phyloP scores from a whole-genome alignment of 2,113 vertebrate genomes.

The Pungitius pungitius region DNA sequence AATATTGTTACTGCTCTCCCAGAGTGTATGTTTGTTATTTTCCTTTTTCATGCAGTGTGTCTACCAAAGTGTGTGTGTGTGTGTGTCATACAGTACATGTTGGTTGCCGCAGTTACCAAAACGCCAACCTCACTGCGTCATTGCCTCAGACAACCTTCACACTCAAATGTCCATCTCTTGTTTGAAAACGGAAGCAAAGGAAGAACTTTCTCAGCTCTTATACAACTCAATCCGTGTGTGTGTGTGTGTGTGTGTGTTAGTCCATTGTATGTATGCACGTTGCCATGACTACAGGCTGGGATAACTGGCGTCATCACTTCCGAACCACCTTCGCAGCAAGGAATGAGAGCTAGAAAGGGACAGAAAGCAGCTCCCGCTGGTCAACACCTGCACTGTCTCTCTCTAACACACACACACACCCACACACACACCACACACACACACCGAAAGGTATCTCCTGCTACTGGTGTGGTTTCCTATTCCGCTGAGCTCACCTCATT shows the following conservation, averaged over 20 bases:
- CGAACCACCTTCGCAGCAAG: conserved; percentile 75
- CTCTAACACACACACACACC: conserved; percentile 16
- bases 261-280: conserved; percentile 65
- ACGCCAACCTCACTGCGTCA: conserved; percentile 77
- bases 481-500: conserved; percentile 62
- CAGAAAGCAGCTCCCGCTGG: conserved; percentile 53
- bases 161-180: conserved; percentile 38
- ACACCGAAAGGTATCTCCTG: conserved; percentile 27
- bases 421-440: conserved; percentile 42
- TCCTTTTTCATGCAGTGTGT: conserved; percentile 35
- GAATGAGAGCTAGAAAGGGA: conserved; percentile 58
- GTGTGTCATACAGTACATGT: conserved; percentile 47
- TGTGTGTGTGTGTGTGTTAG: conserved; percentile 25
- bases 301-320: conserved; percentile 73
- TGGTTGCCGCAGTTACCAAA: conserved; percentile 77
- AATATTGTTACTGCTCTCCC: conserved; percentile 34
- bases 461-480: conserved; percentile 63
- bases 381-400: conserved; percentile 47
- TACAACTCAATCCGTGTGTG: conserved; percentile 22
- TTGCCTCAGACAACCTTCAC: conserved; percentile 68
- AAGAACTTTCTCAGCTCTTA: conserved; percentile 24
- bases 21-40: conserved; percentile 52
- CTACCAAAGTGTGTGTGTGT: conserved; percentile 22
- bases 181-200: conserved; percentile 44
- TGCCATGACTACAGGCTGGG: conserved; percentile 63